A percentile compares a stretch with the other conserved stretches of the same genome.
These are phyloP conservation scores for Drosophila percnosoma DNA, from an alignment of 2,888 invertebrate genomes.

Conservation along the genomic window DNA sequence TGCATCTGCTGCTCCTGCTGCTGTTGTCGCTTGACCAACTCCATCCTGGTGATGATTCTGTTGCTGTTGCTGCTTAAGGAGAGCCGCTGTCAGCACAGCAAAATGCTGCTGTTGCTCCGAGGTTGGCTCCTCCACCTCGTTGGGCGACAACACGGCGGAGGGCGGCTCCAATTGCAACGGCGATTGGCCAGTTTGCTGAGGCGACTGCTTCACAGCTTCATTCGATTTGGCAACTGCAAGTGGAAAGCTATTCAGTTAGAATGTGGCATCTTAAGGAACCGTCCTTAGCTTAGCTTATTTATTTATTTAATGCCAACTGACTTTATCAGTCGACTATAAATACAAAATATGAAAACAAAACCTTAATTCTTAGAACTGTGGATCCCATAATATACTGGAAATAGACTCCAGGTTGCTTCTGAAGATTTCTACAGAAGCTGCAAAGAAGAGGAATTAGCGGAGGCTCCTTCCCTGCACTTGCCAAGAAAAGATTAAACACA, in stretches of 20 bases:
- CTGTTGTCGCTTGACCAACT: conserved; percentile 36
- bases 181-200: conserved; percentile 11
- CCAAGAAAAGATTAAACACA: too few relatives aligned
- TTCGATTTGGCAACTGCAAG: conserved; percentile 17
- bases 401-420: too few relatives aligned
- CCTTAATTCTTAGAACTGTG: too few relatives aligned
- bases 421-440: too few relatives aligned
- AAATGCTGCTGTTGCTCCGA: conserved; percentile 63
- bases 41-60: conserved; percentile 58
- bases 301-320: background rate
- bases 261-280: background rate
- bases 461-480: too few relatives aligned
- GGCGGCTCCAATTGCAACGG: conserved; percentile 18
- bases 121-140: conserved; percentile 18
- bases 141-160: conserved; percentile 29
- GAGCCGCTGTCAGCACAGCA: conserved; percentile 62
- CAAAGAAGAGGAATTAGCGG: too few relatives aligned
- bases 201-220: conserved; percentile 18
- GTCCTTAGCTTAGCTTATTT: too few relatives aligned
- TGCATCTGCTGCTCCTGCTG: conserved; percentile 39
- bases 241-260: background rate
- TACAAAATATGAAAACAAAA: background rate
- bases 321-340: too few relatives aligned
- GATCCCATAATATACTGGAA: too few relatives aligned
- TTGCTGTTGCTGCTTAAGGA: conserved; percentile 73